Base-by-base conservation (phyloP, 2,797 vertebrate species). In the Anguilla marmorata region DNA sequence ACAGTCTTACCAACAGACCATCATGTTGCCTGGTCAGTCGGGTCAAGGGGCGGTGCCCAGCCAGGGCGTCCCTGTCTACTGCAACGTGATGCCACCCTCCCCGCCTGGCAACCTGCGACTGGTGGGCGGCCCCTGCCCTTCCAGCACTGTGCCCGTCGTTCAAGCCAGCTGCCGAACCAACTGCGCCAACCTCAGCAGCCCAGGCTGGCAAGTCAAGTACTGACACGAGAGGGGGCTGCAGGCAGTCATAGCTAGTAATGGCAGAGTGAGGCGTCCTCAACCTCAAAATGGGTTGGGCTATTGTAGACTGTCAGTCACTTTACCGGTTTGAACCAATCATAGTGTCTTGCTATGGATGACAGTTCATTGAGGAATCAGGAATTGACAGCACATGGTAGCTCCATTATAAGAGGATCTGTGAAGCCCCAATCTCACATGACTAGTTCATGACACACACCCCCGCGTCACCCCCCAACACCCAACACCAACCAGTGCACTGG, bases 181-280 rank as follows among this genome's bases (percentile, higher is more conserved):
- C 95, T 97, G 97, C 95, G 90, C 93, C 0, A 96, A 91, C 92
- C 94, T 97, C 91, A 95, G 92, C 89, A 96, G 90, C 21, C 89
- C 96, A 0, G 94, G 96, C 80, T 98, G 98, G 98, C 96, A 95
- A 90, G 94, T 96, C 85, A 97, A 97, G 93, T 98, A 97, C 93
- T 97, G 96, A 98, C 87, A 91, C 91, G 89, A 89, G 90, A n/a
- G 79, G 79, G 12, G 79, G 45, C 1, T 14, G 90, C 85, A 88
- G n/a, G 69, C 87, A 82, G 52, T 90, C 89, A 89, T n/a, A 0
- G 14, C 79, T 24, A 37, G 33, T 1, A 89, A 87, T 63, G 45
- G 85, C 88, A 89, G 0, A 87, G 88, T 66, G 88, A 90, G 84
- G 76, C 87, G 48, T 66, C 41, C 90, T 24, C 50, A 69, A 24